Conservation (phyloP, 2,113 vertebrate species). For the Chrysemys picta region DNA sequence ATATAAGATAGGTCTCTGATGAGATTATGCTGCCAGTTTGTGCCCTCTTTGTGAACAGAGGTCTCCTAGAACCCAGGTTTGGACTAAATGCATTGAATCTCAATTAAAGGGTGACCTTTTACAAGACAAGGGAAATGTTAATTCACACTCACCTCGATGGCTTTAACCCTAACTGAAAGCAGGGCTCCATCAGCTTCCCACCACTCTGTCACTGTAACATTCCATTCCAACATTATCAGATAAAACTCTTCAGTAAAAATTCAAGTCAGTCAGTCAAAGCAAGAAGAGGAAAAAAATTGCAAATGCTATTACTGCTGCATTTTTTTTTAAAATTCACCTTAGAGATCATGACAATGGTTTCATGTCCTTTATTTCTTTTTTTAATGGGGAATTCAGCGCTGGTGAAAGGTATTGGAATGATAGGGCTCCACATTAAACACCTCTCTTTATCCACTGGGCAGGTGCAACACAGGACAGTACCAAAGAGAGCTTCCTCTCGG, state of each 20-base stretch:
- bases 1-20: slow-evolving; percentile 29
- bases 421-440: slow-evolving; percentile 62
- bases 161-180: slow-evolving; percentile 28
- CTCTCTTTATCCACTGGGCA: slow-evolving; percentile 5
- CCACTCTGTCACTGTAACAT: not conserved
- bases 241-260: not conserved
- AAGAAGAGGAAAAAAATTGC: not conserved
- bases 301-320: not conserved
- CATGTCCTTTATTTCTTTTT: not conserved
- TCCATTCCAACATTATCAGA: not conserved
- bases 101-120: slow-evolving; percentile 67
- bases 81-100: slow-evolving; percentile 27
- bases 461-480: not conserved
- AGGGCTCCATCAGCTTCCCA: not conserved
- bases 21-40: slow-evolving; percentile 64
- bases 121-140: slow-evolving; percentile 56
- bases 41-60: not conserved
- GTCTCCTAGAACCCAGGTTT: not conserved
- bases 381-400: slow-evolving; percentile 3
- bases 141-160: slow-evolving; percentile 51
- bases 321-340: slow-evolving; percentile 28
- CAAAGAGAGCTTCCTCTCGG: not conserved
- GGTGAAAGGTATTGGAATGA: slow-evolving; percentile 36
- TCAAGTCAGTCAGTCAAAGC: not conserved
- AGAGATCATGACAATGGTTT: not conserved